Base-by-base conservation (phyloP, 2,113 vertebrate genomes). In the Podiceps cristatus region DNA sequence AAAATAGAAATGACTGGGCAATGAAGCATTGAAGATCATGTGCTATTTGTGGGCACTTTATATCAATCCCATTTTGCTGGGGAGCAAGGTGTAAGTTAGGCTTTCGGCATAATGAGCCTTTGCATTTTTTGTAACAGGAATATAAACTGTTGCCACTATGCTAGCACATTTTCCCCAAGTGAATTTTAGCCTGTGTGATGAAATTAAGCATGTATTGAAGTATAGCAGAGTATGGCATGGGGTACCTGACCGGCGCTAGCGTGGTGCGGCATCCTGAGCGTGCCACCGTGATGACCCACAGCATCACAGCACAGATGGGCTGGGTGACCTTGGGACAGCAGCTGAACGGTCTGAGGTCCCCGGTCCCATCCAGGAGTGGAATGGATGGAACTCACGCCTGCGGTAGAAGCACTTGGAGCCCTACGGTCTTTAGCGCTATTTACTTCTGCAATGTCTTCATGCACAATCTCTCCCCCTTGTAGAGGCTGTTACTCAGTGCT, bases 171-270 rank as follows among this genome's bases (percentile, higher is more conserved):
- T 50, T 73, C 53, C 84, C 73, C 15, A 24, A 35, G 40, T 20
- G 78, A 8, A 1, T 69, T 83, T 84, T 63, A 53, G 60, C 52
- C 55, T 18, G 0, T 14, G 5, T 13, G 50, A 17, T 35, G 76
- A 62, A 59, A 52, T 75, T 11, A 67, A 50, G 40, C 13, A 1
- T 25, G n/a, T 53, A 2, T 0, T 24, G 82, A 42, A 23, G 35
- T 44, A 28, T 31, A 20, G 50, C 60, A 29, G n/a, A 47, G 64
- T 16, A 8, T 23, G 79, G 72, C 28, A 15, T 12, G 7, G 20
- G 49, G 58, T 45, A 4, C 42, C 2, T 5, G 20, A 10, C 16
- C 0, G 4, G 17, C 0, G 0, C 10, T 22, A 3, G 14, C 2
- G 2, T 19, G 72, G 44, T 18, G 45, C 56, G 18, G 25, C 3